Percentiles rank a stretch among this genome's conserved stretches.
phyloP scores from a whole-genome alignment of 37 sponge, comb jelly and placozoan species.

The Beroe ovata region DNA sequence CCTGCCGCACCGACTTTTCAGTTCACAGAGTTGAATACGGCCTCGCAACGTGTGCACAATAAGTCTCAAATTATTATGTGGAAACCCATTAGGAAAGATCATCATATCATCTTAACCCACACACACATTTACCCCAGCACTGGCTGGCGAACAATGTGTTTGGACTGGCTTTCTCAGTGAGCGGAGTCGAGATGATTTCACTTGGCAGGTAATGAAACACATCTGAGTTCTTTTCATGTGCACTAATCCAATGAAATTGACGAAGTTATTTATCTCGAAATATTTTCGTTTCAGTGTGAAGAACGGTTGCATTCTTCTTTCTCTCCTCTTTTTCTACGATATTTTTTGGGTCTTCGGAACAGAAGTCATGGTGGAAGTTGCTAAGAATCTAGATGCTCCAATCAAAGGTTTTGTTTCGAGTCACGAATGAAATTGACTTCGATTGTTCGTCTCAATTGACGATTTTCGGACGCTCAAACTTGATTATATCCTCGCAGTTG shows the following conservation, averaged over 20 bases:
- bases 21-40: too few species aligned
- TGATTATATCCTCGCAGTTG: conserved; percentile 70
- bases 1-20: too few species aligned
- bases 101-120: too few species aligned
- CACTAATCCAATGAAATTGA: too few species aligned
- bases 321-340: conserved; percentile 96
- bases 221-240: conserved; percentile 27
- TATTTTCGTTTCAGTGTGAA: conserved; percentile 74
- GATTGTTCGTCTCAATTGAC: neutral
- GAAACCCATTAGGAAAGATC: neutral
- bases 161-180: conserved; percentile 88
- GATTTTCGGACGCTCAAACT: neutral
- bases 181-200: conserved; percentile 94
- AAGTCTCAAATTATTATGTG: neutral
- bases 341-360: conserved; percentile 99
- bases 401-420: conserved; percentile 87
- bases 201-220: conserved; percentile 82
- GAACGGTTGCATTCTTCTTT: conserved; percentile 87
- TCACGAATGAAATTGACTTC: too few species aligned
- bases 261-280: too few species aligned
- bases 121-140: too few species aligned
- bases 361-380: conserved; percentile 99
- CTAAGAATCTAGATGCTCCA: conserved; percentile 93
- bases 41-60: too few species aligned
- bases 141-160: conserved; percentile 95